Conservation (phyloP, 2,888 invertebrate species). For the Nephrotoma appendiculata region DNA sequence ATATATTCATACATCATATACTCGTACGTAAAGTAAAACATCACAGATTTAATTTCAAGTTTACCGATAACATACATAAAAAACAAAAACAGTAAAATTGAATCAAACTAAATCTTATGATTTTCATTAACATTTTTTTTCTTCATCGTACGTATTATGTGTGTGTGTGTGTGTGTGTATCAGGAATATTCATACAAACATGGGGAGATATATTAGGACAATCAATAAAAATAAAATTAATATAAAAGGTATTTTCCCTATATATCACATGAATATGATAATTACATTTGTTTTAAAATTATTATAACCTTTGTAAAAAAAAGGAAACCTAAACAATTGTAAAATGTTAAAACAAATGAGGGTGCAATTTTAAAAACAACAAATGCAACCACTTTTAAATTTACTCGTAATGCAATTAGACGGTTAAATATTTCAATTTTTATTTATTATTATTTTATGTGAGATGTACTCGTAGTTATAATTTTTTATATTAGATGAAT, state of each 20-base stretch:
- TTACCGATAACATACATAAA: not conserved
- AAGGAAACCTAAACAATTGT: not conserved
- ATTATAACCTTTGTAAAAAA: not conserved
- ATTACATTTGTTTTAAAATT: not conserved
- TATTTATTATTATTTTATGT: too few relatives aligned
- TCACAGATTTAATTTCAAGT: not conserved
- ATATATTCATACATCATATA: not conserved
- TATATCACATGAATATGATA: not conserved
- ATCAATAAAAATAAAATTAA: not conserved
- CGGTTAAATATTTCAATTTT: not conserved
- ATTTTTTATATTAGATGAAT: too few relatives aligned
- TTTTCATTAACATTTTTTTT: not conserved
- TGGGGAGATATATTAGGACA: not conserved
- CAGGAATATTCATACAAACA: not conserved
- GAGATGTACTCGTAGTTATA: too few relatives aligned
- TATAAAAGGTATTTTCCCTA: not conserved
- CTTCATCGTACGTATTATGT: not conserved
- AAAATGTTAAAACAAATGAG: not conserved
- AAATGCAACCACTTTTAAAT: not conserved
- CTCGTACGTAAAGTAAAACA: not conserved
- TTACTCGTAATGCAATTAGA: not conserved
- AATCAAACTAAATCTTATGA: not conserved
- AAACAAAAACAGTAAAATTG: not conserved
- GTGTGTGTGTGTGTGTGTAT: not conserved
- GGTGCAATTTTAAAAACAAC: not conserved